Base-by-base conservation (phyloP, 2,113 vertebrate genomes). In the Physeter macrocephalus region DNA sequence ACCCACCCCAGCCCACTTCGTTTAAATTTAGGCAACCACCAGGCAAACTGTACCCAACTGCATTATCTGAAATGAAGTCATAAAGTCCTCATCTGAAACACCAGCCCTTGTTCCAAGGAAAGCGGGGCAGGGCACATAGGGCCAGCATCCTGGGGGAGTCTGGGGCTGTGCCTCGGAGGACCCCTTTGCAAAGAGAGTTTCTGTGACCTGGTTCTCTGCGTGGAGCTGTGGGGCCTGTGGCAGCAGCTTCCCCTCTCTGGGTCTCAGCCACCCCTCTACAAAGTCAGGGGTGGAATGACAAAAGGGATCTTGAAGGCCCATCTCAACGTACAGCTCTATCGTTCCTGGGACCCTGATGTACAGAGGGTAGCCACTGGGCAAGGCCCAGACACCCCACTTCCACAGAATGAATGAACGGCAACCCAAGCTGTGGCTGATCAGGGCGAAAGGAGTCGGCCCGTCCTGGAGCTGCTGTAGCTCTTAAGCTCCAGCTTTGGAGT, bases 21-120 rank as follows among this genome's bases (percentile, higher is more conserved):
- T 98, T 98, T 98, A 98, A 98, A 98, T 98, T 97, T 98, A 98
- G 98, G 96, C 96, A 98, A 64, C 95, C 97, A 94, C 97, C 94
- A 97, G 94, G 97, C 96, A 90, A 94, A 95, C 90, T 93, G 96
- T 86, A 95, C 95, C 97, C 96, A 81, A 94, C 81, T n/a, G 27
- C 95, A 86, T 43, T 88, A 91, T 96, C 92, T 72, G 81, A 94
- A 71, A 85, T 93, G 95, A 92, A 97, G 93, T 97, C 97, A 89
- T 74, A 81, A 90, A 94, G 75, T 52, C 88, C 87, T 97, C 93
- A 88, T 75, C 75, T 87, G 74, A n/a, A 74, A 94, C 72, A 72
- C 75, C 43, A 64, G 93, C 84, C 71, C 82, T 57, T 57, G 77
- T 67, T 81, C 62, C 69, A 43, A 69, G 75, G 72, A 85, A 92